Percentiles rank a stretch among this genome's conserved stretches.
These are phyloP conservation scores for Hypocryptadius cinnamomeus DNA, from an alignment of 2,113 vertebrate species.

Conservation along the genomic window DNA sequence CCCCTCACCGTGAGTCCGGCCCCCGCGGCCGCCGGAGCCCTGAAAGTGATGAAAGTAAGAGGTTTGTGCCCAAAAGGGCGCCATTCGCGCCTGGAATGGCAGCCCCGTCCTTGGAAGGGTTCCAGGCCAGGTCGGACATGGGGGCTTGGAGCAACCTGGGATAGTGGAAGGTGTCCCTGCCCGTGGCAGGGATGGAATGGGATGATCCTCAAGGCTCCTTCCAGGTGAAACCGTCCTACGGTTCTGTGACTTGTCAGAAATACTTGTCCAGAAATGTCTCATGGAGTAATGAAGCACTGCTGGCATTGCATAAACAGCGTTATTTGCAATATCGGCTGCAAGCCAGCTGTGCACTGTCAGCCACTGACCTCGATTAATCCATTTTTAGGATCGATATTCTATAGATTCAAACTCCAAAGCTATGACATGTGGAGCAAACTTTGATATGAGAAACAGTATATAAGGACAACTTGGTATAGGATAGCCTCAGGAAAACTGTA, in stretches of 20 bases:
- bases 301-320: background rate
- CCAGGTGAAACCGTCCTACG: too few relatives aligned
- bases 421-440: background rate
- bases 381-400: background rate
- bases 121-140: background rate
- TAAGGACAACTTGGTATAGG: background rate
- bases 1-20: too few relatives aligned
- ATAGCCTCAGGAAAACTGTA: background rate
- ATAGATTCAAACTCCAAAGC: background rate
- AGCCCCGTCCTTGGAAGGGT: background rate
- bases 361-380: background rate
- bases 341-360: background rate
- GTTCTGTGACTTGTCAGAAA: background rate
- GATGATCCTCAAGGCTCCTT: background rate
- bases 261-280: background rate
- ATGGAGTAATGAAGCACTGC: rapidly evolving
- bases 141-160: background rate
- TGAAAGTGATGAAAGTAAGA: rapidly evolving
- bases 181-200: background rate
- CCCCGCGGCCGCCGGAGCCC: rapidly evolving
- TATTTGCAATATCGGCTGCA: background rate
- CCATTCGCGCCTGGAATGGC: background rate
- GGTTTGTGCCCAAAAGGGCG: background rate
- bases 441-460: background rate
- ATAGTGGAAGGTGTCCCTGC: background rate